phyloP scores from a whole-genome alignment of 1,140 invertebrate species.

The Propsilocerus akamusi region DNA sequence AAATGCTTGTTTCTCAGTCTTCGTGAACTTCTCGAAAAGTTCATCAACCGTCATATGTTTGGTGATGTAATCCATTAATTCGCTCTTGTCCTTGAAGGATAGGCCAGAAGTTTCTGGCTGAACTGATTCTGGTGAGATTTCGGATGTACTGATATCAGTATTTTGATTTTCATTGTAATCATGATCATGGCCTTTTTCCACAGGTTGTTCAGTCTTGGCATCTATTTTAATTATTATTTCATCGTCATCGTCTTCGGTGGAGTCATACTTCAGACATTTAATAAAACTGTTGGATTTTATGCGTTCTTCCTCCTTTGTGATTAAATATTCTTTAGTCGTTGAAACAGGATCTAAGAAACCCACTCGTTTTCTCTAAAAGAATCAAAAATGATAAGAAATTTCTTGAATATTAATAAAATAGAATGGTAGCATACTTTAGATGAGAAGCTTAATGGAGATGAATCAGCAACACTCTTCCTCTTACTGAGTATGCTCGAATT shows the following conservation, averaged over 20 bases:
- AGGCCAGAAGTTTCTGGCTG: neutral
- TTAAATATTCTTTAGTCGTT: neutral
- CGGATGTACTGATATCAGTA: neutral
- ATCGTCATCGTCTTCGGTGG: neutral
- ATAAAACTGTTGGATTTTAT: neutral
- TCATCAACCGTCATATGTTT: neutral
- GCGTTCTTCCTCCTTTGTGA: neutral
- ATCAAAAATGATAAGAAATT: neutral
- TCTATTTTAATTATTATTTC: neutral
- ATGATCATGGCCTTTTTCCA: neutral
- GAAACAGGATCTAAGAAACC: neutral
- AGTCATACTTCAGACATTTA: neutral
- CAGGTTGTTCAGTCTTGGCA: neutral
- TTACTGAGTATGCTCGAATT: neutral
- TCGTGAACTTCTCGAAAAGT: neutral
- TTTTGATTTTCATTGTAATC: conserved; percentile 1
- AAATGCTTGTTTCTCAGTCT: neutral
- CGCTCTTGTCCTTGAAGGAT: neutral
- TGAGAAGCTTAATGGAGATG: neutral
- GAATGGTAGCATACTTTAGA: neutral
- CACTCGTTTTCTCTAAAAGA: neutral
- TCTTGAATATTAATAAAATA: neutral
- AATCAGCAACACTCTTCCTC: neutral
- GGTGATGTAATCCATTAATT: neutral
- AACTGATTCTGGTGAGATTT: neutral